Base-by-base conservation (phyloP, 2,888 invertebrate species). In the Torymus tubicola region DNA sequence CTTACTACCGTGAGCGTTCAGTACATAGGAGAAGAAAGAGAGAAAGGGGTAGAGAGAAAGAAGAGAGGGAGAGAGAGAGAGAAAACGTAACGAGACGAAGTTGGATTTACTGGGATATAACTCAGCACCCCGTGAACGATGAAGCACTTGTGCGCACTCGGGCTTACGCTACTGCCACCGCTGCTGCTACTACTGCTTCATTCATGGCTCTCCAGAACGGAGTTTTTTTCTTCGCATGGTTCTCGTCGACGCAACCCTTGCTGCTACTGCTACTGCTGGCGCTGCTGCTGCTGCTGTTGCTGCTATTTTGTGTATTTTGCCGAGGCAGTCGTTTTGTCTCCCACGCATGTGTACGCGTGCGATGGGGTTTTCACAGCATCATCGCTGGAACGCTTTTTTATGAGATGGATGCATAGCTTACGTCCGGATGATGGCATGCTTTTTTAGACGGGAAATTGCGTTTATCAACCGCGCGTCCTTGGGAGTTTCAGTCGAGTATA, bases 81-180 rank as follows among this genome's bases (percentile, higher is more conserved):
- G 31, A 42, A n/a, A 67, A 60, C 84, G 83, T 85, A 86, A 86
- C 84, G 85, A 85, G 85, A 86, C 84, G 84, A 77, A 81, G 85
- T 83, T 78, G 84, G 84, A 85, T 84, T 83, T 84, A 84, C 82
- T 82, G 81, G 75, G 84, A 69, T 83, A 82, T 84, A 86, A 85
- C 82, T 86, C 84, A 84, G 83, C 81, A 80, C 77, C 73, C 75
- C 84, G 81, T 82, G 77, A 83, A 83, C 81, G 84, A 82, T 83
- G 81, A 81, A 84, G 84, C 80, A 82, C 81, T 82, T 80, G 77
- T 70, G 70, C 78, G 70, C 60, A 24, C 24, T 24, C 24, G 24
- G 70, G 82, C 73, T 61, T 70, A 65, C 42, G 61, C 55, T n/a
- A 31, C 60, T 67, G 24, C 24, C 3, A 3, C 24, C 24, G 24